Percentiles rank a stretch among this genome's conserved stretches.
Conservation (phyloP, 1,140 invertebrate genomes). For the Tetragnatha versicolor region DNA sequence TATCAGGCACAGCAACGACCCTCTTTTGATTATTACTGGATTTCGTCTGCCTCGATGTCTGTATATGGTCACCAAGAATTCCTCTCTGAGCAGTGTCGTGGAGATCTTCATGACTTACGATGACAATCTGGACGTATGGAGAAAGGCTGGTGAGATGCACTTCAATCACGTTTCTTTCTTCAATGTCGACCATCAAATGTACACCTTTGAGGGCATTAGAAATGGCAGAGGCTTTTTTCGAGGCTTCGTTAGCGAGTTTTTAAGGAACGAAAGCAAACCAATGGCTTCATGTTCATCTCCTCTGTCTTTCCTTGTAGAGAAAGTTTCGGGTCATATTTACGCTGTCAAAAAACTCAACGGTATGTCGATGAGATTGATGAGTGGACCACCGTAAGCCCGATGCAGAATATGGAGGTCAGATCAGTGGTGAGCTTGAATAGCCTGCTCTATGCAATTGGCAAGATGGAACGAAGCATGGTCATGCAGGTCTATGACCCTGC, state of each 20-base stretch:
- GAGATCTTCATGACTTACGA: constrained; percentile 2
- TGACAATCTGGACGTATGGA: not conserved
- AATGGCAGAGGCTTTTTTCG: not conserved
- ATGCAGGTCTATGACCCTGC: constrained; percentile 4
- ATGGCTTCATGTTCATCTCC: not conserved
- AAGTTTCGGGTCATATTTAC: not conserved
- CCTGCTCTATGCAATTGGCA: constrained; percentile 6
- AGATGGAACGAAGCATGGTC: not conserved
- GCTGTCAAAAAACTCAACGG: not conserved
- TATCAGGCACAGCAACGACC: not conserved
- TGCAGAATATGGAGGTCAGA: not conserved
- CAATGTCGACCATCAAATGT: too few species aligned
- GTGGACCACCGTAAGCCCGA: not conserved
- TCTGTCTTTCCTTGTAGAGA: not conserved
- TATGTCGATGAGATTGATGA: not conserved
- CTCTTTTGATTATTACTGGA: not conserved
- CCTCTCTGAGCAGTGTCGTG: not conserved
- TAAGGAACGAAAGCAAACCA: not conserved
- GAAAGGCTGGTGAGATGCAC: too few species aligned
- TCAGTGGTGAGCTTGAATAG: not conserved
- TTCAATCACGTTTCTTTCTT: too few species aligned
- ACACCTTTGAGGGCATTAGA: not conserved
- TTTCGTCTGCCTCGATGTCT: not conserved
- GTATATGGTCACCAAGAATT: not conserved
- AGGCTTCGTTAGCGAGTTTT: not conserved